phyloP scores from a whole-genome alignment of 2,888 invertebrate species.

The Microctonus brassicae region DNA sequence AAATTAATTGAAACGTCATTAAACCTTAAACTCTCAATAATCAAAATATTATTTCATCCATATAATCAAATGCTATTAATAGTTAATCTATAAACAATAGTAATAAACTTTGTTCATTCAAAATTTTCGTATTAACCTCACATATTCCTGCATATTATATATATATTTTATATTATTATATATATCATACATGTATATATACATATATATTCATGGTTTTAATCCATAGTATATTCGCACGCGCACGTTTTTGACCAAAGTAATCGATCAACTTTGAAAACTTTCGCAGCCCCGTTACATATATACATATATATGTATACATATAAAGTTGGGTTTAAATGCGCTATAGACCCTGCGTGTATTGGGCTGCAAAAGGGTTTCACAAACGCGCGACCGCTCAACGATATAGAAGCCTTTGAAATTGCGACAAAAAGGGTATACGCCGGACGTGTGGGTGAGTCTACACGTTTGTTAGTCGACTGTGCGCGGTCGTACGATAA shows the following conservation, averaged over 20 bases:
- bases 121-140: too few species aligned
- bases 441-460: constrained; percentile 12
- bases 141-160: too few species aligned
- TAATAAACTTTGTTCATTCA: too few species aligned
- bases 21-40: too few species aligned
- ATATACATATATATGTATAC: background rate
- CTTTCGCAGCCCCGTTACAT: background rate
- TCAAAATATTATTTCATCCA: too few species aligned
- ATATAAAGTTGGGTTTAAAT: background rate
- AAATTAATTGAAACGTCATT: too few species aligned
- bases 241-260: background rate
- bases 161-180: too few species aligned
- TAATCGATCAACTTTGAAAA: constrained; percentile 19
- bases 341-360: background rate
- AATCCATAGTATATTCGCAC: background rate
- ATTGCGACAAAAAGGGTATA: constrained; percentile 19
- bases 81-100: too few species aligned
- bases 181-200: background rate
- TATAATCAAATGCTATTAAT: too few species aligned
- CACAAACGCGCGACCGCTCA: background rate
- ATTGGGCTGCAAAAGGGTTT: constrained; percentile 23
- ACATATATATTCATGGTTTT: background rate
- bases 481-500: constrained; percentile 6
- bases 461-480: constrained; percentile 2
- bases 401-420: constrained; percentile 28